phyloP scores from a whole-genome alignment of 2,113 vertebrate species.

The Struthidea cinerea region DNA sequence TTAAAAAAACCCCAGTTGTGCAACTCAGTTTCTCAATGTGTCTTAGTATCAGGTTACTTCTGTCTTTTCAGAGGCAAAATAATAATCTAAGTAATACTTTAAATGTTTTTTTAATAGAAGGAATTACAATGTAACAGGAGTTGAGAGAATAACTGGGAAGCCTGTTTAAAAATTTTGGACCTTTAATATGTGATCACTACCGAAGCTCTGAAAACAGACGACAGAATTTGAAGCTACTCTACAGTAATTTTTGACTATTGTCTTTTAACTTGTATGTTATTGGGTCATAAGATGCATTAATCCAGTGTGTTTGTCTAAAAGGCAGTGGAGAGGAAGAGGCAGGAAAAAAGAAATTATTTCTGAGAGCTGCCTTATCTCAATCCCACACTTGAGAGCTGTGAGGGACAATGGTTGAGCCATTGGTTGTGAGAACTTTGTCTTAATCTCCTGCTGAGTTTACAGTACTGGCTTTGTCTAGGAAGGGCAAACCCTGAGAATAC shows the following conservation, averaged over 20 bases:
- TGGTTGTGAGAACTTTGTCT: slow-evolving; percentile 13
- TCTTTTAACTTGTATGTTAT: neutral
- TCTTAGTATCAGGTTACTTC: neutral
- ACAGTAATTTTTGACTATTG: neutral
- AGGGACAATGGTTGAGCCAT: slow-evolving; percentile 24
- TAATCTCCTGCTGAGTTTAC: slow-evolving; percentile 52
- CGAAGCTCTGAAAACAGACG: neutral
- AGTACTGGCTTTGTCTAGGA: slow-evolving; percentile 30
- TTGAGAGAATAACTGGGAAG: neutral
- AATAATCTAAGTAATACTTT: neutral
- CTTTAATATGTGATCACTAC: neutral
- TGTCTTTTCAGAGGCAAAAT: neutral
- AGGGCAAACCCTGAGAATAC: neutral
- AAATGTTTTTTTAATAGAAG: neutral
- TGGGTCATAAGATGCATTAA: neutral
- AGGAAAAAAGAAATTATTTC: slow-evolving; percentile 14
- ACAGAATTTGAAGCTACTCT: neutral
- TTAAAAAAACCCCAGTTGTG: neutral
- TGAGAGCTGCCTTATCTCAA: slow-evolving; percentile 8
- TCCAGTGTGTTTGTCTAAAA: neutral
- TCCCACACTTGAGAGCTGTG: neutral
- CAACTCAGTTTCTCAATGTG: neutral
- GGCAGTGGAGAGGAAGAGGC: neutral
- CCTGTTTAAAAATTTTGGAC: neutral
- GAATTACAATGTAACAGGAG: neutral